Conservation (phyloP, 2,888 invertebrate genomes). For the Lamellibrachia satsuma region DNA sequence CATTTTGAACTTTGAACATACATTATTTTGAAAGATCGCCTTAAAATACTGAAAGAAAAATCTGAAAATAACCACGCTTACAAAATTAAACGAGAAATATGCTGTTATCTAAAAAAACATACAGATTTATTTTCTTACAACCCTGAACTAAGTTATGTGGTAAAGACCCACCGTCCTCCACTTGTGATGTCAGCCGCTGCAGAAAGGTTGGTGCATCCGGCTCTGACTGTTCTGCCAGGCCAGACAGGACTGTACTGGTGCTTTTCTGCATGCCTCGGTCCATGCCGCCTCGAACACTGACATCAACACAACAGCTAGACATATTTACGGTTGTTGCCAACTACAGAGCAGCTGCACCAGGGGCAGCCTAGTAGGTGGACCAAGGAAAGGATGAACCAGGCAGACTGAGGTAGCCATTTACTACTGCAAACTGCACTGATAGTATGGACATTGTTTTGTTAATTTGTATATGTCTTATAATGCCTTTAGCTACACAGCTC, state of each 20-base stretch:
- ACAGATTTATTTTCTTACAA: no score
- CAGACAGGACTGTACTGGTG: conserved; percentile 39
- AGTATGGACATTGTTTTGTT: no score
- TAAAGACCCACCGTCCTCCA: not conserved
- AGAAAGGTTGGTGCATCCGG: conserved; percentile 32
- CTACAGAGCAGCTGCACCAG: not conserved
- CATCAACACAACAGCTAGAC: not conserved
- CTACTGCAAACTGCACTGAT: no score
- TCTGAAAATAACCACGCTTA: not conserved
- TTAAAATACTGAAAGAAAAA: not conserved
- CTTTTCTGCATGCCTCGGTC: conserved; percentile 33
- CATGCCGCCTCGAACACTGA: conserved; percentile 30
- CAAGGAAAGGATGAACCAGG: no score
- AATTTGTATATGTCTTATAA: no score
- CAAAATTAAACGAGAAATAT: not conserved
- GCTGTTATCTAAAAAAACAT: not conserved
- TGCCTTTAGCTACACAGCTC: no score
- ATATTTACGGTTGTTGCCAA: not conserved
- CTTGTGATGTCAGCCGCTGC: conserved; percentile 26
- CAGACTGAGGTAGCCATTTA: no score
- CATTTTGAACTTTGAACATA: not conserved
- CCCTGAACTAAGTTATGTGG: no score
- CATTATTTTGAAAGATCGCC: not conserved
- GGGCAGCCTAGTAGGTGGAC: no score
- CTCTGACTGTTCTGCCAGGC: conserved; percentile 23